Base-by-base conservation (phyloP, 2,888 invertebrate genomes). In the Drepanosiphum platanoidis region DNA sequence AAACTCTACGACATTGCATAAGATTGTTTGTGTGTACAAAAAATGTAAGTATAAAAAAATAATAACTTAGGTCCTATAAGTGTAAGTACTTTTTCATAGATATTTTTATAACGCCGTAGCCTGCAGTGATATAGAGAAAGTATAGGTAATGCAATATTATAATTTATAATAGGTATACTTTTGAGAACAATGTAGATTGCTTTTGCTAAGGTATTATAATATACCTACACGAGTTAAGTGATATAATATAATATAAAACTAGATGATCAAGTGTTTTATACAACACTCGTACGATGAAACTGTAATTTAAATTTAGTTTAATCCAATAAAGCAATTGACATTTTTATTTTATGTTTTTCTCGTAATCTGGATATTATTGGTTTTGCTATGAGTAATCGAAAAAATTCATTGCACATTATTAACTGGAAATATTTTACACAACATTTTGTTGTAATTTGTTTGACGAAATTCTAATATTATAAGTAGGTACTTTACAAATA, bases 71-170 rank as follows among this genome's bases (percentile, higher is more conserved):
- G 46, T 70, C 13, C 27, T 80, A n/a, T 61, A 70, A 7, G 27
- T 66, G 1, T 34, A 30, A 3, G 22, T 46, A 13, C 27, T 27
- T 52, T 58, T 80, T 36, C 32, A 34, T 71, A 46, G 5, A 39
- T 13, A 81, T 71, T 70, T 81, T 52, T 39, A 71, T 81, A 81
- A 64, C 42, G 64, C 18, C 22, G 13, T 42, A n/a, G 70, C 27
- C 27, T 30, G 22, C 52, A 3, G 68, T 81, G 71, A 36, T 71
- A 22, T 52, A 81, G 71, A 81, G 81, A 81, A 81, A 81, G 81
- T 72, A 61, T 30, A n/a, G n/a, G n/a, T n/a, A 27, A 27, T 61
- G 22, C 7, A 39, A 36, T 39, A 27, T 68, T 61, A 70, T 22
- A 42, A 79, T 68, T 79, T 68, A 27, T 66, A 66, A 66, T 66